These are phyloP conservation scores for Gallinago stenura DNA, from an alignment of 2,797 vertebrate species.

Conservation along the genomic window DNA sequence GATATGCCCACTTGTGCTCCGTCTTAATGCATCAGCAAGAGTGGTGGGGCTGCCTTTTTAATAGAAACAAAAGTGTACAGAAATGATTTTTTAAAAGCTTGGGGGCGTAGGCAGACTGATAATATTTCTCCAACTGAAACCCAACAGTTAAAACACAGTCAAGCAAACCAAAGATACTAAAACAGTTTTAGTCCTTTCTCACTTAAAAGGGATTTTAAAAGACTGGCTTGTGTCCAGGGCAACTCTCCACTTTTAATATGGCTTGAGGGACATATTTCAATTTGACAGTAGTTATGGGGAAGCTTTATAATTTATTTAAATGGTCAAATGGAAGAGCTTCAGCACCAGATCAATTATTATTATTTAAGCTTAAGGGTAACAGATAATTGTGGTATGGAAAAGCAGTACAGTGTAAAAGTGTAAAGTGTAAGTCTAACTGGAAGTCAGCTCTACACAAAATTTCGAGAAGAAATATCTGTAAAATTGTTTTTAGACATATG, in stretches of 20 bases:
- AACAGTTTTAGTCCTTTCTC: conserved; percentile 19
- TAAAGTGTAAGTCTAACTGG: conserved; percentile 4
- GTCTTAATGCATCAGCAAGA: neutral
- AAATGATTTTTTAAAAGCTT: neutral
- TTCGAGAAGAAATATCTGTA: conserved; percentile 21
- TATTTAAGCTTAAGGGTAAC: neutral
- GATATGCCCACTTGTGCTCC: neutral
- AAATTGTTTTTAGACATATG: neutral
- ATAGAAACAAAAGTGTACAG: neutral
- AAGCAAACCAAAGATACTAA: neutral
- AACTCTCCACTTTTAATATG: conserved; percentile 61
- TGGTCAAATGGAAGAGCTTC: conserved; percentile 58
- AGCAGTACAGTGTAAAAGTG: neutral
- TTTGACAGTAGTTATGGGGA: conserved; percentile 73
- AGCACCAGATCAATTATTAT: neutral
- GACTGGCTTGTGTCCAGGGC: conserved; percentile 60
- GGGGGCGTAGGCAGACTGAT: neutral
- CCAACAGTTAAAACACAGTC: neutral
- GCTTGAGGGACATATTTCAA: conserved; percentile 57
- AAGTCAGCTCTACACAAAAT: conserved; percentile 11
- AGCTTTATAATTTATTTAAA: conserved; percentile 68
- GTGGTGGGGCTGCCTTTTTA: neutral
- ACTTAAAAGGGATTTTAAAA: conserved; percentile 58
- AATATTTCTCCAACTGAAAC: neutral
- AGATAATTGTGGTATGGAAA: conserved; percentile 48